phyloP scores from a whole-genome alignment of 2,113 vertebrate species.

The Dermatemys mawii region DNA sequence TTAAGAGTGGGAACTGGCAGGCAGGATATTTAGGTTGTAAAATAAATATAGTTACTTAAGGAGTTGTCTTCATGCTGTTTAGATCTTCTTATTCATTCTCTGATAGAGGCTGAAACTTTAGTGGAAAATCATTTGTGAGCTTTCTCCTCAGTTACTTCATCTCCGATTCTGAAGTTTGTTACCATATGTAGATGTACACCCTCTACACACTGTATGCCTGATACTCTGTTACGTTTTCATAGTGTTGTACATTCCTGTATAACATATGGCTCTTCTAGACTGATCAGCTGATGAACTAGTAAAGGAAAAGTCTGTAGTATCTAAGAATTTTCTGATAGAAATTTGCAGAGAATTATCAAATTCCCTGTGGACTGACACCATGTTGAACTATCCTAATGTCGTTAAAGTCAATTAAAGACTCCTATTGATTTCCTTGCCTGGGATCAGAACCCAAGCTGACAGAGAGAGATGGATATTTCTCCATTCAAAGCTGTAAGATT shows the following conservation, averaged over 20 bases:
- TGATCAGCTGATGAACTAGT: not conserved
- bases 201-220: not conserved
- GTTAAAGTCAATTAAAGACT: not conserved
- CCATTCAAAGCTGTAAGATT: not conserved
- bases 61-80: not conserved
- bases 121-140: not conserved
- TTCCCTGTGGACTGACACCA: not conserved
- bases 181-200: not conserved
- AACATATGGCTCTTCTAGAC: not conserved
- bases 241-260: not conserved
- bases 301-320: accelerated
- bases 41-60: constrained; percentile 55
- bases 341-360: too few relatives aligned
- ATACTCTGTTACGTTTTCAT: not conserved
- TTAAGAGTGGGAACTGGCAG: not conserved
- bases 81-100: not conserved
- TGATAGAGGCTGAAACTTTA: not conserved
- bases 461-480: not conserved
- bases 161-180: not conserved
- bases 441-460: not conserved
- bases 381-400: not conserved
- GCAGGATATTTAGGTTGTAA: constrained; percentile 27
- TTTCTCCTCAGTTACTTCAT: not conserved
- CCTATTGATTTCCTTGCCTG: not conserved
- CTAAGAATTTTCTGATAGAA: not conserved